Base-by-base conservation (phyloP, 2,797 vertebrate genomes). In the Coregonus ussuriensis region DNA sequence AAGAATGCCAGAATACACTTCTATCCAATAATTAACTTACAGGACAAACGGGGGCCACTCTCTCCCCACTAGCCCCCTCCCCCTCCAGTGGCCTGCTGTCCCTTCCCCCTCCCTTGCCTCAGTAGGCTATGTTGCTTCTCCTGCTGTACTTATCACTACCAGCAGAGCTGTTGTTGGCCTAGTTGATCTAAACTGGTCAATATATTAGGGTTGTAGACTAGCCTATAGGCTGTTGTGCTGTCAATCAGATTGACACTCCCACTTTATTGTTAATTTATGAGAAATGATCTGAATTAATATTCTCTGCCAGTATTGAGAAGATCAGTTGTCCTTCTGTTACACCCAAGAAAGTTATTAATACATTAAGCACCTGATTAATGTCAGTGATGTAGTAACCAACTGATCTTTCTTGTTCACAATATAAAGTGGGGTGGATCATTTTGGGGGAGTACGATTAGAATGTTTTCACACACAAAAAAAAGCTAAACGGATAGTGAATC, bases 51-150 rank as follows among this genome's bases (percentile, higher is more conserved):
- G 71, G 52, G 71, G 51, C 15, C 52, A 7, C 71, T 54, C 25
- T 72, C 71, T 21, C 31, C 9, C 53, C 15, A 53, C 6, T n/a
- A 72, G 71, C n/a, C 53, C 29, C 71, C 71, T 54, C 71, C 71
- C 71, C 71, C 70, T 52, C 53, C 29, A 15, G 47, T 31, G 56
- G n/a, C n/a, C 56, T 25, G n/a, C 52, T 54, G 71, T 70, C 68
- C 68, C 68, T 14, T 51, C 68, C 68, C 68, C 68, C 37, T 14
- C 9, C 68, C 47, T 13, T 70, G 68, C 11, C 4, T 37, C 21
- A 41, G 68, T 37, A 70, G 15, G 37, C 18, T 70, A 25, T 70
- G 68, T 21, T 47, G 71, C 16, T 53, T 72, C 7, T 11, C 9
- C 14, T 14, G 47, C 21, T 15, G 21, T 71, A 51, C 41, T 25